Evolutionary conservation across 1,140 invertebrate species (phyloP).

Genomic region (Tetraneura akinire): DNA sequence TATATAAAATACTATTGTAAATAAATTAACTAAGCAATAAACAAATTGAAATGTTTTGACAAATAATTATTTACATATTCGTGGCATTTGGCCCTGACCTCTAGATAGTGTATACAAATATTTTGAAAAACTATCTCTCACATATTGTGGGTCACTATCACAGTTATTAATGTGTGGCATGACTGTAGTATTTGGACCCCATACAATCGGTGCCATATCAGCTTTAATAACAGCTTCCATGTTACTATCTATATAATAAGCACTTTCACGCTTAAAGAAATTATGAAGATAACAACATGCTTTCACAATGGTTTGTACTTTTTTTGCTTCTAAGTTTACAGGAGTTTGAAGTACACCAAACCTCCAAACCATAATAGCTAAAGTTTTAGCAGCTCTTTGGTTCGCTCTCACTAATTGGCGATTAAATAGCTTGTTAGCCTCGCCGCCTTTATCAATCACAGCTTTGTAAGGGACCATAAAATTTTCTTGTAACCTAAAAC

Average conservation of each 20-base stretch:
- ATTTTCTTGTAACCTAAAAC: slow-evolving; percentile 40
- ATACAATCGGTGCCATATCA: slow-evolving; percentile 41
- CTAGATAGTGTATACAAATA: slow-evolving; percentile 19
- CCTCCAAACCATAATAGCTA: slow-evolving; percentile 57
- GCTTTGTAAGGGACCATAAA: slow-evolving; percentile 48
- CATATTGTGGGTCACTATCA: slow-evolving; percentile 38
- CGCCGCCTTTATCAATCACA: slow-evolving; percentile 23
- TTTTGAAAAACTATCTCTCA: slow-evolving; percentile 46
- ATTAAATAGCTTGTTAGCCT: slow-evolving; percentile 57
- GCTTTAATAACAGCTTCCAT: slow-evolving; percentile 50
- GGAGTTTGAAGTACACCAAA: slow-evolving; percentile 52
- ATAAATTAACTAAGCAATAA: neutral
- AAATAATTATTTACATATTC: slow-evolving; percentile 22
- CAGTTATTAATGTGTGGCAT: slow-evolving; percentile 12
- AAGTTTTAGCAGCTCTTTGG: slow-evolving; percentile 59
- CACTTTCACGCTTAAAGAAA: slow-evolving; percentile 42
- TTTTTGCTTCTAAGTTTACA: slow-evolving; percentile 53
- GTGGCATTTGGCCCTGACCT: slow-evolving; percentile 1
- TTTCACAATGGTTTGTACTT: slow-evolving; percentile 52
- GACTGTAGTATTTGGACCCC: slow-evolving; percentile 37
- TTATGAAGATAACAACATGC: slow-evolving; percentile 52
- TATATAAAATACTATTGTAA: neutral
- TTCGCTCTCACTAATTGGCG: slow-evolving; percentile 58
- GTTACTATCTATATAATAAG: slow-evolving; percentile 46
- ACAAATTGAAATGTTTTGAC: neutral